These are phyloP conservation scores for Pandemis corylana DNA, from an alignment of 2,888 invertebrate genomes.

Conservation along the genomic window DNA sequence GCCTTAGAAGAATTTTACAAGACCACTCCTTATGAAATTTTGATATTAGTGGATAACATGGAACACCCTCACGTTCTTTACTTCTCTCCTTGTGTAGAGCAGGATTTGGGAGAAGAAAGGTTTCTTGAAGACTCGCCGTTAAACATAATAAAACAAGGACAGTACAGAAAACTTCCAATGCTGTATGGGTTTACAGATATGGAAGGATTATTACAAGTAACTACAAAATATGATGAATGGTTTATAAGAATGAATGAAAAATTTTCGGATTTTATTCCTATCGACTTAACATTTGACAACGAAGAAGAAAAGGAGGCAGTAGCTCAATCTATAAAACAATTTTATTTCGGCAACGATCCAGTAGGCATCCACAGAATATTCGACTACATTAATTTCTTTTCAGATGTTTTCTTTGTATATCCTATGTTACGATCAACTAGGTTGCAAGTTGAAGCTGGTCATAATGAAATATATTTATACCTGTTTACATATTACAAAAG, in stretches of 20 bases:
- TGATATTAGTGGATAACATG: neutral
- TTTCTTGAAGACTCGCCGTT: conserved; percentile 25
- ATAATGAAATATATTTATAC: conserved; percentile 11
- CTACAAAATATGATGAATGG: neutral
- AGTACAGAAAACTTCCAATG: conserved; percentile 34
- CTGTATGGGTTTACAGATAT: conserved; percentile 32
- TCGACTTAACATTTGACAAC: conserved; percentile 6
- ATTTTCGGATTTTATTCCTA: conserved; percentile 14
- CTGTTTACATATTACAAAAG: conserved; percentile 11
- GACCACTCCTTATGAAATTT: conserved; percentile 1
- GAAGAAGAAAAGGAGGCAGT: neutral
- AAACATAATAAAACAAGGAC: conserved; percentile 30
- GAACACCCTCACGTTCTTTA: neutral
- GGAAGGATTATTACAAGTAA: conserved; percentile 35
- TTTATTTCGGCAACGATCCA: conserved; percentile 4
- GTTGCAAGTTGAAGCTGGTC: conserved; percentile 7
- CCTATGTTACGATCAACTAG: conserved; percentile 12
- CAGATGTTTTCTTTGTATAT: conserved; percentile 4
- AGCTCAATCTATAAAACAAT: conserved; percentile 4
- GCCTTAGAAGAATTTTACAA: conserved; percentile 16
- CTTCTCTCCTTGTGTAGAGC: conserved; percentile 14
- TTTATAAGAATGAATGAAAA: conserved; percentile 3
- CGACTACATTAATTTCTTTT: conserved; percentile 13
- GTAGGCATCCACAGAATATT: conserved; percentile 11
- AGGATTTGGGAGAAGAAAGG: neutral